These are phyloP conservation scores for Ditylenchus weischeri DNA, from an alignment of 2,888 invertebrate species.

Conservation along the genomic window DNA sequence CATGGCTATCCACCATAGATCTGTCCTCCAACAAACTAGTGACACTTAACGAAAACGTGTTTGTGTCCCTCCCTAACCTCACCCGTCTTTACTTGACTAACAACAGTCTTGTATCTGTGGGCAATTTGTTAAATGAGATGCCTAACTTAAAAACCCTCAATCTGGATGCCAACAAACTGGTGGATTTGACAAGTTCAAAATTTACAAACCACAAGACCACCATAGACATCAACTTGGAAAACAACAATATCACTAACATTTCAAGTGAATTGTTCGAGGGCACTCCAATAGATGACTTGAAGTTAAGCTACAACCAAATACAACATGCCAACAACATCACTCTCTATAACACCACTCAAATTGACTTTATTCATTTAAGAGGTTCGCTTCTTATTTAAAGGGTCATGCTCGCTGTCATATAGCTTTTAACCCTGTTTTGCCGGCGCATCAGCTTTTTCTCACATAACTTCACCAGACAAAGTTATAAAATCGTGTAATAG, in stretches of 20 bases:
- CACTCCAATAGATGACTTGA: too few relatives aligned
- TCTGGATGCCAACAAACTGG: background rate
- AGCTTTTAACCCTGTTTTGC: too few relatives aligned
- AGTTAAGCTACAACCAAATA: too few relatives aligned
- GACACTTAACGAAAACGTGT: background rate
- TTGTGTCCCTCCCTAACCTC: background rate
- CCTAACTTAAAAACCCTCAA: conserved; percentile 1
- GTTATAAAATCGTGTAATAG: too few relatives aligned
- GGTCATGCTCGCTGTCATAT: too few relatives aligned
- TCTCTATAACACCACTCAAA: too few relatives aligned
- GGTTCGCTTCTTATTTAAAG: too few relatives aligned
- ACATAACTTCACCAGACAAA: too few relatives aligned
- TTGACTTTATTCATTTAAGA: too few relatives aligned
- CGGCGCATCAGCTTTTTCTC: too few relatives aligned
- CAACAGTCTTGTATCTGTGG: background rate
- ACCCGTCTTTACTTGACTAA: background rate
- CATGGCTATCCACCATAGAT: background rate
- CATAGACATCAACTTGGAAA: background rate
- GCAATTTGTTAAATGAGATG: background rate
- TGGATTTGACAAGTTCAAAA: background rate
- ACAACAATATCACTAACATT: background rate
- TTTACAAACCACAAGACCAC: conserved; percentile 1
- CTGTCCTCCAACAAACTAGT: background rate
- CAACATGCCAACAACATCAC: too few relatives aligned
- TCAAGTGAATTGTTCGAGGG: background rate